Conservation (phyloP, 2,888 invertebrate species). For the Spodoptera littoralis region DNA sequence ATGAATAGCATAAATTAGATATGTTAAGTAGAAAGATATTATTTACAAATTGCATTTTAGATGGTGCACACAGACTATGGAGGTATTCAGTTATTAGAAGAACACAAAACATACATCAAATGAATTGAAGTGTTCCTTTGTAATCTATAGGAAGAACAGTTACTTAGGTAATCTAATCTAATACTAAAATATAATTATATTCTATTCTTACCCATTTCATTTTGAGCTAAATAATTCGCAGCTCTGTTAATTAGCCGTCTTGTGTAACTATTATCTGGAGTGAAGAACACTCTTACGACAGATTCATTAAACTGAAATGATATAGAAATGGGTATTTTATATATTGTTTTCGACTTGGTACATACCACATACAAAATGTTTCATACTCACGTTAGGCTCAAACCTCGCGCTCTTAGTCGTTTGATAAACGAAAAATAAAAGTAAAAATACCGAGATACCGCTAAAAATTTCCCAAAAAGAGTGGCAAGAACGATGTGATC, state of each 20-base stretch:
- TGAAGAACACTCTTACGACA: constrained; percentile 19
- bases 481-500: constrained; percentile 6
- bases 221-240: constrained; percentile 12
- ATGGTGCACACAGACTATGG: too few species aligned
- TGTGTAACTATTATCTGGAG: constrained; percentile 26
- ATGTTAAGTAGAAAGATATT: too few species aligned
- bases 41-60: too few species aligned
- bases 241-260: constrained; percentile 17
- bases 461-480: constrained; percentile 33
- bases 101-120: too few species aligned
- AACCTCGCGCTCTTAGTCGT: too few species aligned
- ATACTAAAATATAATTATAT: background rate
- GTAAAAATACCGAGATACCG: constrained; percentile 28
- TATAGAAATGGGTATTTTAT: constrained; percentile 9
- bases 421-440: constrained; percentile 26
- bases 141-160: too few species aligned
- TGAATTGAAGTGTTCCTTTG: too few species aligned
- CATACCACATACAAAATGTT: too few species aligned
- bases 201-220: constrained; percentile 7
- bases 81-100: too few species aligned
- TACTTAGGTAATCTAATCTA: background rate
- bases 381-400: background rate
- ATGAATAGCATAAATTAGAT: too few species aligned
- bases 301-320: background rate
- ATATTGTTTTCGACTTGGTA: background rate